Evolutionary conservation across 2,113 vertebrate species (phyloP).

Genomic region (Hyperoodon ampullatus): DNA sequence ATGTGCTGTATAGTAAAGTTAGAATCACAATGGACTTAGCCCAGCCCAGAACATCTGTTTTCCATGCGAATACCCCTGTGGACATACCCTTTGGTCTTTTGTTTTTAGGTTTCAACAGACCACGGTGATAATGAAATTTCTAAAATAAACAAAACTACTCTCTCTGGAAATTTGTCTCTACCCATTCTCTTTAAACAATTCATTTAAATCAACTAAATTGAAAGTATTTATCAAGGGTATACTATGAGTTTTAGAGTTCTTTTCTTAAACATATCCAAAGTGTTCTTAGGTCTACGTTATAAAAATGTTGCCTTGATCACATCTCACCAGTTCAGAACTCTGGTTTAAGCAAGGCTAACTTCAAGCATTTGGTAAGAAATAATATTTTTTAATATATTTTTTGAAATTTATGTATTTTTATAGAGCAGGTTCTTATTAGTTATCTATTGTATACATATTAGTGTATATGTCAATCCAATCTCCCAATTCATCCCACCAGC

Average conservation of each 20-base stretch:
- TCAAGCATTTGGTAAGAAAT: neutral
- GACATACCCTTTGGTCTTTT: neutral
- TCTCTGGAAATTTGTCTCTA: constrained; percentile 38
- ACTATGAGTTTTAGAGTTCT: neutral
- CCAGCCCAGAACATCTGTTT: constrained; percentile 41
- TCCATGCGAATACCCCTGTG: neutral
- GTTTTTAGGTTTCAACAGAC: constrained; percentile 41
- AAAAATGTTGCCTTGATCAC: neutral
- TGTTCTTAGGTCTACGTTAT: neutral
- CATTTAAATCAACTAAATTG: constrained; percentile 23
- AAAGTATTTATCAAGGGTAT: neutral
- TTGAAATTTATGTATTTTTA: too few relatives aligned
- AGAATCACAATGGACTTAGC: constrained; percentile 44
- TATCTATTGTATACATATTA: too few relatives aligned
- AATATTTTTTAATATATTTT: neutral
- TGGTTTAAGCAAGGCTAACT: neutral
- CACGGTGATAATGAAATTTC: neutral
- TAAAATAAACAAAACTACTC: constrained; percentile 44
- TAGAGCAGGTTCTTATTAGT: too few relatives aligned
- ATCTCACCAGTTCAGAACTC: neutral
- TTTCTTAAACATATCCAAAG: neutral
- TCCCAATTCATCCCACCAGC: too few relatives aligned
- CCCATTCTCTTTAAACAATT: constrained; percentile 29
- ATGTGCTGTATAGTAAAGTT: constrained; percentile 41
- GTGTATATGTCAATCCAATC: too few relatives aligned